These are phyloP conservation scores for Semibalanus balanoides DNA, from an alignment of 1,140 invertebrate genomes.

Conservation along the genomic window DNA sequence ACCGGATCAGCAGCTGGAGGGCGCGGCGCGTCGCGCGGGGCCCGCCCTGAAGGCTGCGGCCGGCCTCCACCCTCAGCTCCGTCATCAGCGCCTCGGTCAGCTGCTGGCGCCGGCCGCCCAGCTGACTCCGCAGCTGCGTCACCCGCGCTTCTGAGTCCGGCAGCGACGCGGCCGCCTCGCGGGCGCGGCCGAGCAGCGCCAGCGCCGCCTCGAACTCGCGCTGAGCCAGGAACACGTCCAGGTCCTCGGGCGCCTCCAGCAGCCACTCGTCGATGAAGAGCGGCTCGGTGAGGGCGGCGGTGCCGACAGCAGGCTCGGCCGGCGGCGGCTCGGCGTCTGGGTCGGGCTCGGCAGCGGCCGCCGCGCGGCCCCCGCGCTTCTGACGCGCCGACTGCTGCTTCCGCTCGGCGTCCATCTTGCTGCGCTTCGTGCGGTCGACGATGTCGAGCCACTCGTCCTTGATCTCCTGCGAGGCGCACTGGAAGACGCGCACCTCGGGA, in stretches of 20 bases:
- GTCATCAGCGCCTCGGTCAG: constrained; percentile 65
- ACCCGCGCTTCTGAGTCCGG: not conserved
- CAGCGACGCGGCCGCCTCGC: not conserved
- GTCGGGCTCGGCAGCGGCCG: constrained; percentile 4
- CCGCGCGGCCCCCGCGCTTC: constrained; percentile 12
- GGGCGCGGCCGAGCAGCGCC: constrained; percentile 34
- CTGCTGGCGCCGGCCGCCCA: constrained; percentile 17
- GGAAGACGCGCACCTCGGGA: constrained; percentile 82
- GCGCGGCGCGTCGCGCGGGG: constrained; percentile 69
- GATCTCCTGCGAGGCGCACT: constrained; percentile 47
- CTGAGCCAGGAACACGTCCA: constrained; percentile 94
- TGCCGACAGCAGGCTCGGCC: constrained; percentile 19
- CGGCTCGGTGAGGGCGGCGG: constrained; percentile 13
- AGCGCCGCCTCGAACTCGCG: constrained; percentile 92
- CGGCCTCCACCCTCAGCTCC: constrained; percentile 71
- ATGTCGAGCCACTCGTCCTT: constrained; percentile 39
- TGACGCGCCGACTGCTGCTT: constrained; percentile 18
- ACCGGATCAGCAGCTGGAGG: constrained; percentile 68
- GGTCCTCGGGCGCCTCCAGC: constrained; percentile 76
- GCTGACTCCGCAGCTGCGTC: not conserved
- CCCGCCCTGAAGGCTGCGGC: constrained; percentile 84
- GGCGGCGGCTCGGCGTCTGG: constrained; percentile 10
- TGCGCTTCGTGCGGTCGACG: not conserved
- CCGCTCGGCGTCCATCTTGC: constrained; percentile 11
- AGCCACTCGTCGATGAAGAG: constrained; percentile 54